Evolutionary conservation across 2,797 vertebrate genomes (phyloP).

Genomic region (Chaenodraco wilsoni): DNA sequence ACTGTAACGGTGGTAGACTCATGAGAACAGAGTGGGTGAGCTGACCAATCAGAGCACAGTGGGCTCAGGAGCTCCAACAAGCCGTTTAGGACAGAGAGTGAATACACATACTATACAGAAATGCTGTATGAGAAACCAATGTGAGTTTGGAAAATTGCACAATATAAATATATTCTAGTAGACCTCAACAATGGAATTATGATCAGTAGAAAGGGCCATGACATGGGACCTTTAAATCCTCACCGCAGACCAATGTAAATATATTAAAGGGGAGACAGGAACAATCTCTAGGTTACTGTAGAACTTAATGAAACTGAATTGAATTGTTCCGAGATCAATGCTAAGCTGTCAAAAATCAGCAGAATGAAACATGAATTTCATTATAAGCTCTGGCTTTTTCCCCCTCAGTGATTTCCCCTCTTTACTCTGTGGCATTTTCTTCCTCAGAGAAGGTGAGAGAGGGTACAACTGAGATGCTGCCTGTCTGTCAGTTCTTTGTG

Average conservation of each 20-base stretch:
- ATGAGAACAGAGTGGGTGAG: too few relatives aligned
- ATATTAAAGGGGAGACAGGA: constrained; percentile 4
- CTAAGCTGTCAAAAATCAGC: constrained; percentile 26
- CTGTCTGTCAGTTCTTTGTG: constrained; percentile 39
- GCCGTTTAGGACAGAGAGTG: too few relatives aligned
- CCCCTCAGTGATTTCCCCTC: background rate
- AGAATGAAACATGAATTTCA: constrained; percentile 23
- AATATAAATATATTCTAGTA: too few relatives aligned
- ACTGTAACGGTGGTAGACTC: too few relatives aligned
- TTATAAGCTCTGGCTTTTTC: constrained; percentile 2
- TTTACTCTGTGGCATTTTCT: constrained; percentile 10
- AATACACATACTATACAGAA: too few relatives aligned
- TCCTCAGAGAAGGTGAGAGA: constrained; percentile 35
- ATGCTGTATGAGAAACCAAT: too few relatives aligned
- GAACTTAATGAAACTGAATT: constrained; percentile 2
- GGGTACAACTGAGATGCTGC: constrained; percentile 12
- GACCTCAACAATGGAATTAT: too few relatives aligned
- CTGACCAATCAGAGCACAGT: too few relatives aligned
- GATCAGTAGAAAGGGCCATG: too few relatives aligned
- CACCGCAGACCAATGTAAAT: constrained; percentile 19
- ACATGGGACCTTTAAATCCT: constrained; percentile 11
- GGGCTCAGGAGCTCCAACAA: too few relatives aligned
- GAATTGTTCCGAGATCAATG: constrained; percentile 18
- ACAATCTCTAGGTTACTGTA: background rate
- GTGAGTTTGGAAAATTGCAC: too few relatives aligned